Percentiles rank a stretch among this genome's conserved stretches.
Conservation (phyloP, 1,140 invertebrate species). For the Pachyrhynchus sulphureomaculatus region DNA sequence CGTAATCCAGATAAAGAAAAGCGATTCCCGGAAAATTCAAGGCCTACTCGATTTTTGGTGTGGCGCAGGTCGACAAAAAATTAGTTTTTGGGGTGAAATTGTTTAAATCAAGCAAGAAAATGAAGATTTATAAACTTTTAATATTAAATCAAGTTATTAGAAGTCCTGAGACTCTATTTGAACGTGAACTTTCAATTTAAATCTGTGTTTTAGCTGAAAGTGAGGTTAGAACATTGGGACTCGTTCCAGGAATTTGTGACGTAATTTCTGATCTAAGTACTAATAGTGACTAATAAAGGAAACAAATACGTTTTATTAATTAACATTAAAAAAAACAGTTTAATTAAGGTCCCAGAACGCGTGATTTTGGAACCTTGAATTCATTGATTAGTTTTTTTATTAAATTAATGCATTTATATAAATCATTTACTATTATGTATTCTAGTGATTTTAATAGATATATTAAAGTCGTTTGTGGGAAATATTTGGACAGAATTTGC, state of each 20-base stretch:
- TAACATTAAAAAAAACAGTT: neutral
- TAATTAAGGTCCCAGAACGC: neutral
- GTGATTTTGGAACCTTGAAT: constrained; percentile 1
- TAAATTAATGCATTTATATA: constrained; percentile 29
- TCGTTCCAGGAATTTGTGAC: constrained; percentile 31
- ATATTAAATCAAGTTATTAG: constrained; percentile 44
- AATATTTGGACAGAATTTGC: constrained; percentile 43
- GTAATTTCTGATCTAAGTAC: constrained; percentile 3
- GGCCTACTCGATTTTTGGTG: neutral
- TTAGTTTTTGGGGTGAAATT: neutral
- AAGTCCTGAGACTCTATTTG: constrained; percentile 43
- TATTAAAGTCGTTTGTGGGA: constrained; percentile 35
- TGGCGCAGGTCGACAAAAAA: constrained; percentile 7
- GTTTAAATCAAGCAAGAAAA: constrained; percentile 31
- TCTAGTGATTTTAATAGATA: constrained; percentile 43
- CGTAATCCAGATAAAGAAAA: too few relatives aligned
- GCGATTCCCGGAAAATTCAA: neutral
- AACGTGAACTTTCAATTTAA: constrained; percentile 35
- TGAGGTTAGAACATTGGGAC: constrained; percentile 36
- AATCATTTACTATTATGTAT: constrained; percentile 41
- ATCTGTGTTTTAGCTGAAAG: constrained; percentile 20
- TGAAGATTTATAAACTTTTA: constrained; percentile 47
- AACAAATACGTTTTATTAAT: neutral
- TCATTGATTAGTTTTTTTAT: constrained; percentile 14
- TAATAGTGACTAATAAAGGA: constrained; percentile 2